Evolutionary conservation across 2,888 invertebrate genomes (phyloP), one percentile per base, ranked within the genome.

Genomic region (Flexamia atlantica): DNA sequence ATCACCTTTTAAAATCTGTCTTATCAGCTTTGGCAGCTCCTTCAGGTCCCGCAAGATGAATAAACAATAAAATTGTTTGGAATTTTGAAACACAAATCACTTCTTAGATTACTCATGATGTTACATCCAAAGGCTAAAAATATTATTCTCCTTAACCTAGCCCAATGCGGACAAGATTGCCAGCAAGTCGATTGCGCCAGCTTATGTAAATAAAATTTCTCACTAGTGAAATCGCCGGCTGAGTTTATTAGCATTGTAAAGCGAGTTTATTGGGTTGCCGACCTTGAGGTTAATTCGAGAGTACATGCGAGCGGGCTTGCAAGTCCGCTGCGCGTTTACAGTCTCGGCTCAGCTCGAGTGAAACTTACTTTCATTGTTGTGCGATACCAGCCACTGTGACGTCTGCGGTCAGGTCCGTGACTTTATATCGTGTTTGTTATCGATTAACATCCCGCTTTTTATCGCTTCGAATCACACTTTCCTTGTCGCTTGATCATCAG

Each of bases 391-490:
- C 25, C 64, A 64, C 64, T 64, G 64, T 64, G 64, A 64, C 28
- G 64, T 72, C 60, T n/a, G 50, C 17, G 50, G 50, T 17, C 57
- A 23, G 10, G 57, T 64, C 64, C 64, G 64, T 64, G 28, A 28
- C 64, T 28, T 25, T 30, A n/a, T n/a, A n/a, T 28, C 23, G 30
- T 28, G 30, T 28, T 70, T 70, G 76, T 23, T 46, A 76, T 32
- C 53, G 32, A 79, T 79, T 57, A 79, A 79, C 79, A 79, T 79
- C 57, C 79, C 57, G 28, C n/a, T 42, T 9, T 57, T 53, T 79
- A 79, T 79, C 79, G 28, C 50, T 57, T 30, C 57, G 30, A 25
- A 46, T 76, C 74, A 76, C 74, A 40, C 74, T 76, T 76, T 76
- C 74, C 23, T 70, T n/a, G 40, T 20, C 36, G 12, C 12, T 46